Base-by-base conservation (phyloP, 2,113 vertebrate genomes). In the Octodon degus region DNA sequence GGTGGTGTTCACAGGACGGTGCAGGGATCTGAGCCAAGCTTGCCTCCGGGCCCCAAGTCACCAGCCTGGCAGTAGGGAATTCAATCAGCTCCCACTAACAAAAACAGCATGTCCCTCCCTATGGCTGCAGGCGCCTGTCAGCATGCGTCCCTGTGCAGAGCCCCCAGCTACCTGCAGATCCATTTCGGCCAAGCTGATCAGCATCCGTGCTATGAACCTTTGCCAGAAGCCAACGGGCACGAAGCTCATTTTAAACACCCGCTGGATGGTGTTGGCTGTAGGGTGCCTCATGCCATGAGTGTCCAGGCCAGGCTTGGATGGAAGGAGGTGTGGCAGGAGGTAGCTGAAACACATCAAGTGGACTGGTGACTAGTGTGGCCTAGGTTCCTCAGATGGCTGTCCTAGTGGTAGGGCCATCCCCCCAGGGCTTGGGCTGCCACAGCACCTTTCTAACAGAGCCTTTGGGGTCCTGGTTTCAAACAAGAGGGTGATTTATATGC, bases 191-290 rank as follows among this genome's bases (percentile, higher is more conserved):
- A 99, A 98, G 97, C 99, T 99, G 97, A 99, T 99, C 89, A 99
- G 98, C 99, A 99, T 99, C 90, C 99, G 98, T 20, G 99, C 99
- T 34, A 99, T 99, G 93, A 99, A 99, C 68, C 99, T 98, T 60
- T 99, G 99, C 99, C 99, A 99, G 97, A 99, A 99, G 81, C 99
- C 99, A 1, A 99, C 99, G 0, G 99, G 99, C 32, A 99, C 99
- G 55, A 99, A 99, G 97, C 99, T 99, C 99, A 99, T 99, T 98
- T 99, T 99, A 93, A 99, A 99, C 50, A 99, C 99, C 53, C 99
- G 98, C 96, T 99, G 99, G 82, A 99, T 98, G 25, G 98, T 99
- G 98, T 99, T 99, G 95, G 98, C 95, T 14, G 98, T 98, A 93
- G 98, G 98, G 92, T 99, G 99, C 72, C 98, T 98, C 94, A 99